These are phyloP conservation scores for Epinotia ramella DNA, from an alignment of 2,888 invertebrate species.

Conservation along the genomic window DNA sequence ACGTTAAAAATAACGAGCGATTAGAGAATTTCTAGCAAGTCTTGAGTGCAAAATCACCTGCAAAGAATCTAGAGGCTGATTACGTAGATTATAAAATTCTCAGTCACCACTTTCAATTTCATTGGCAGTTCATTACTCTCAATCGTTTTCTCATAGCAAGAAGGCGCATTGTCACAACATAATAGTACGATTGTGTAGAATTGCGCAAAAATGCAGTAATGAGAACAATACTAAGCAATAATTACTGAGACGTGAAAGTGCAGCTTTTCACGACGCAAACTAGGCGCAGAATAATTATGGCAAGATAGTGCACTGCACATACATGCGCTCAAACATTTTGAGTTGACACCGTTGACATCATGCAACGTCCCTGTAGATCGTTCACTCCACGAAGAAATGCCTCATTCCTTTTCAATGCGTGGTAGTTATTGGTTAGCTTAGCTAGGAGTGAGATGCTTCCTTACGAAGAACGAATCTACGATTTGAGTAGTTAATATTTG, in stretches of 20 bases:
- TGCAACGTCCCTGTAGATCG: too few relatives aligned
- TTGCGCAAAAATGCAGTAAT: constrained; percentile 64
- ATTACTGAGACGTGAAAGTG: constrained; percentile 76
- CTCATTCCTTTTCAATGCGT: too few relatives aligned
- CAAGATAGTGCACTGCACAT: not conserved
- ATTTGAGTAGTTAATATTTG: too few relatives aligned
- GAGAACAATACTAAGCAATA: constrained; percentile 63
- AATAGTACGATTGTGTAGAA: constrained; percentile 42
- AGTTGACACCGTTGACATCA: too few relatives aligned
- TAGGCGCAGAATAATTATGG: not conserved
- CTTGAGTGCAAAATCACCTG: not conserved
- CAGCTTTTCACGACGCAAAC: constrained; percentile 63
- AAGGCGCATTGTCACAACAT: constrained; percentile 46
- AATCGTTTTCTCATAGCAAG: constrained; percentile 53
- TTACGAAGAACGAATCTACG: too few relatives aligned
- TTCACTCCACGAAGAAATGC: too few relatives aligned
- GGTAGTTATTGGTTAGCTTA: too few relatives aligned
- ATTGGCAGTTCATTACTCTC: constrained; percentile 38
- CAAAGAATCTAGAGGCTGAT: constrained; percentile 2
- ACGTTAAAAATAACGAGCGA: too few relatives aligned
- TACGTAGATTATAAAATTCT: constrained; percentile 33
- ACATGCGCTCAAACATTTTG: too few relatives aligned
- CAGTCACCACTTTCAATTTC: constrained; percentile 36
- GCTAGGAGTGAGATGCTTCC: too few relatives aligned
- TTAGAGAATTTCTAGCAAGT: not conserved